Percentiles rank a stretch among this genome's conserved stretches.
Conservation (phyloP, 2,113 vertebrate genomes). For the Notechis scutatus region DNA sequence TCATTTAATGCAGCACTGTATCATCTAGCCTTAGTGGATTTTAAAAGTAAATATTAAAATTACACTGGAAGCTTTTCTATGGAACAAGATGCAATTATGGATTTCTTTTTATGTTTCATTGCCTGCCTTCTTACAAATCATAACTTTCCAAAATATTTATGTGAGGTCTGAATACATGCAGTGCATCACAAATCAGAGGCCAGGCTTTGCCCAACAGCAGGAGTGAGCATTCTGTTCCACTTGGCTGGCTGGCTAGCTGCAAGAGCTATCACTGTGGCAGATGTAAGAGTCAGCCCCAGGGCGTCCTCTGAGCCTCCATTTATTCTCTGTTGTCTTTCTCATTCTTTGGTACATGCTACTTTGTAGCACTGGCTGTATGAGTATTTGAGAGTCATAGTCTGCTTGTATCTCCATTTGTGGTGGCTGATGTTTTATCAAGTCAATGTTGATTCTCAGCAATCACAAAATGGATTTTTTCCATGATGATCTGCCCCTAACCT, state of each 20-base stretch:
- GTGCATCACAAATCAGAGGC: background rate
- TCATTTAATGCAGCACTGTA: background rate
- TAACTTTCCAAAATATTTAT: background rate
- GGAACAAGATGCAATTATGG: background rate
- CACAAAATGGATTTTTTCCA: background rate
- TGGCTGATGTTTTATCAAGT: background rate
- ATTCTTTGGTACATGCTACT: background rate
- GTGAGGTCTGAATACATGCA: background rate
- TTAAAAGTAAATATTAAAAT: slow-evolving; percentile 5
- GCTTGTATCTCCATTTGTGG: background rate
- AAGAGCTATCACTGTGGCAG: background rate
- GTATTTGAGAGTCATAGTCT: background rate
- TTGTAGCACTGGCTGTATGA: background rate
- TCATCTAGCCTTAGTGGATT: background rate
- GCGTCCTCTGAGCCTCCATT: background rate
- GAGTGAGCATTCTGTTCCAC: background rate
- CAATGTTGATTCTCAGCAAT: background rate
- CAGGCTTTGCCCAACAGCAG: background rate
- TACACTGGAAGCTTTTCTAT: background rate
- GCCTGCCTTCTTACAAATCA: background rate
- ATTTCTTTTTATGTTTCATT: background rate
- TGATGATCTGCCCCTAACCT: background rate
- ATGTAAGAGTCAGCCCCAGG: background rate
- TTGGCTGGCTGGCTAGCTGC: background rate
- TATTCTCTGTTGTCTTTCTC: background rate